Evolutionary conservation across 1,140 invertebrate genomes (phyloP), one percentile per base, ranked within the genome.

Genomic region (Drosophila sulfurigaster): DNA sequence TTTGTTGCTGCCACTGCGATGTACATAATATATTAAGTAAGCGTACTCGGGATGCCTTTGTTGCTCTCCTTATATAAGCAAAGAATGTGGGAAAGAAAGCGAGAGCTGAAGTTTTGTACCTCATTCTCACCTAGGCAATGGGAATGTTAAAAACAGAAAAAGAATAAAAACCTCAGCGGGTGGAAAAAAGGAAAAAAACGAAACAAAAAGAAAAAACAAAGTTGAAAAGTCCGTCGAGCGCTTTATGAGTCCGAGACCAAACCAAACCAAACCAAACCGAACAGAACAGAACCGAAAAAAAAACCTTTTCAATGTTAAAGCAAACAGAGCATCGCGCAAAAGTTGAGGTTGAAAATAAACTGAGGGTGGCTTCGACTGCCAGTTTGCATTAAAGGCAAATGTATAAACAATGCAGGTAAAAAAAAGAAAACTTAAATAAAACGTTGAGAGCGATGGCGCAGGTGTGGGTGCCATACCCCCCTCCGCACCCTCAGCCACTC

Each of bases 221-320:
- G 63, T 49, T 72, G 32, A 65, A 79, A 65, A 77, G 57, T 63
- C 43, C 56, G 77, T 32, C 60, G 59, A 11, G 28, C 25, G 51
- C 38, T 56, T 79, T 70, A 66, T 63, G 64, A 59, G 38, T 48
- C 16, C 8, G 49, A 64, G 35, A 38, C 10, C 15, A 49, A 54
- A 32, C 48, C 7, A 16, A 48, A 48, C 13, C 35, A 8, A 48
- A 48, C 45, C 45, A 16, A 48, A 48, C 49, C 49, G 30, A 54
- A 52, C 49, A 4, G 25, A 52, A 52, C 30, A 6, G 38, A 54
- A 32, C n/a, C 10, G 28, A 62, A 57, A 25, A 71, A 16, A 57
- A 79, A 86, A 81, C 58, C 83, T 87, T 88, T 75, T 72, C 85
- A 81, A 87, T 87, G 83, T 70, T 80, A 83, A 78, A 75, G 85